These are phyloP conservation scores for Muscicapa striata DNA, from an alignment of 2,797 vertebrate genomes.

Conservation along the genomic window DNA sequence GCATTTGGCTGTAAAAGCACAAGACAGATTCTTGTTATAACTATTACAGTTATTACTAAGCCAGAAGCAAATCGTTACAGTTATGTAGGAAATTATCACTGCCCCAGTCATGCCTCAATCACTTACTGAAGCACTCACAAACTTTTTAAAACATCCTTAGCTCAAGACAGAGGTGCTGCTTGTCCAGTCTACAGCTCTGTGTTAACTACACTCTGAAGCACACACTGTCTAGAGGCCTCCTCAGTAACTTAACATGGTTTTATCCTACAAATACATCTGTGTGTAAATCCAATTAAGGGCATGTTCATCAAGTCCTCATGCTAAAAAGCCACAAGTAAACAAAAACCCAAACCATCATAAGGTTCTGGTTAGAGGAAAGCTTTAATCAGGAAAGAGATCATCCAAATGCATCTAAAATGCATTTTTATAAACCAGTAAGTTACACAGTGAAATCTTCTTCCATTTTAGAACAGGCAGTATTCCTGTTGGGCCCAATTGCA, in stretches of 20 bases:
- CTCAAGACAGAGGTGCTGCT: not conserved
- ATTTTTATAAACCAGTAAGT: not conserved
- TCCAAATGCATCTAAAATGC: not conserved
- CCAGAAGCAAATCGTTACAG: not conserved
- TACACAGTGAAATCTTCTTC: not conserved
- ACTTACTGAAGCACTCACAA: not conserved
- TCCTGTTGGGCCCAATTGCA: not conserved
- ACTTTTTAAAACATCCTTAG: not conserved
- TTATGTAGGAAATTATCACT: not conserved
- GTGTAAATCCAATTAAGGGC: not conserved
- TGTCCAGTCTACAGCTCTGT: not conserved
- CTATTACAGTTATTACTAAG: not conserved
- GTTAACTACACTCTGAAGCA: not conserved
- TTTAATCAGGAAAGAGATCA: not conserved
- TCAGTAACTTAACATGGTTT: not conserved
- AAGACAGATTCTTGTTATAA: not conserved
- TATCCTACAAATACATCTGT: not conserved
- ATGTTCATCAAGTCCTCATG: fast-evolving
- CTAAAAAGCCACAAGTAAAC: not conserved
- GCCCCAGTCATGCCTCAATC: not conserved
- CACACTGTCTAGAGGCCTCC: not conserved
- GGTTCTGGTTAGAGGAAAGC: not conserved
- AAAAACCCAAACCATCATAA: not conserved
- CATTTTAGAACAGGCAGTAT: not conserved
- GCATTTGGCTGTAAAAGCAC: not conserved